These are phyloP conservation scores for Menidia menidia DNA, from an alignment of 2,797 vertebrate species.

Conservation along the genomic window DNA sequence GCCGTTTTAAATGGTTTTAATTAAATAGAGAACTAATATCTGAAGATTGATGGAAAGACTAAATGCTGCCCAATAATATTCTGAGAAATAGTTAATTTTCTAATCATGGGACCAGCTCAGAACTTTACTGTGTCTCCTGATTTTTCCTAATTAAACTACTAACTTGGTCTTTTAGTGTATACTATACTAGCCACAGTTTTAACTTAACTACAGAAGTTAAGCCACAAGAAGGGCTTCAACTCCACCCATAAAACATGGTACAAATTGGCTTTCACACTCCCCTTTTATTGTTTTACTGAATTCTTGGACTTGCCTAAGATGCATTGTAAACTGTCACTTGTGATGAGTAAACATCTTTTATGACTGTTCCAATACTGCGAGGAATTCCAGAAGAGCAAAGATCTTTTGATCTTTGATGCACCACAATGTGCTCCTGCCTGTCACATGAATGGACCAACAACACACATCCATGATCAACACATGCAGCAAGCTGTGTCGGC, in stretches of 20 bases:
- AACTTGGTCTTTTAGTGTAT: conserved; percentile 24
- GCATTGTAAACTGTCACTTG: conserved; percentile 18
- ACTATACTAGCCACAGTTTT: neutral
- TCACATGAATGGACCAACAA: conserved; percentile 37
- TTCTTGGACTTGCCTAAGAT: conserved; percentile 30
- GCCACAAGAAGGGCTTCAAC: conserved; percentile 7
- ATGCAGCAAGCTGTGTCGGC: conserved; percentile 36
- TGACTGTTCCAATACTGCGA: neutral
- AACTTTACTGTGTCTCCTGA: conserved; percentile 28
- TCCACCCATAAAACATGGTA: neutral
- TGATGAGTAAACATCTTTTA: conserved; percentile 27
- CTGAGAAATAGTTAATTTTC: conserved; percentile 28
- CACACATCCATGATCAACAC: conserved; percentile 46
- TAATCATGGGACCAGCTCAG: conserved; percentile 31
- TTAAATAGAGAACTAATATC: neutral
- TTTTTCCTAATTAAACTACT: conserved; percentile 18
- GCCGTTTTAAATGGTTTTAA: neutral
- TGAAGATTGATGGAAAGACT: conserved; percentile 9
- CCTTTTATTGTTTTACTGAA: conserved; percentile 39
- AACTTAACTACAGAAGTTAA: neutral
- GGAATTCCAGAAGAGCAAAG: conserved; percentile 37
- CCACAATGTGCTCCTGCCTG: conserved; percentile 35
- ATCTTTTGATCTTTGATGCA: conserved; percentile 38
- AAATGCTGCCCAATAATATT: conserved; percentile 31
- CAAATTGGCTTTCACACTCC: conserved; percentile 28